Evolutionary conservation across 1,140 invertebrate genomes (phyloP), one percentile per base, ranked within the genome.

Genomic region (Camponotus floridanus): DNA sequence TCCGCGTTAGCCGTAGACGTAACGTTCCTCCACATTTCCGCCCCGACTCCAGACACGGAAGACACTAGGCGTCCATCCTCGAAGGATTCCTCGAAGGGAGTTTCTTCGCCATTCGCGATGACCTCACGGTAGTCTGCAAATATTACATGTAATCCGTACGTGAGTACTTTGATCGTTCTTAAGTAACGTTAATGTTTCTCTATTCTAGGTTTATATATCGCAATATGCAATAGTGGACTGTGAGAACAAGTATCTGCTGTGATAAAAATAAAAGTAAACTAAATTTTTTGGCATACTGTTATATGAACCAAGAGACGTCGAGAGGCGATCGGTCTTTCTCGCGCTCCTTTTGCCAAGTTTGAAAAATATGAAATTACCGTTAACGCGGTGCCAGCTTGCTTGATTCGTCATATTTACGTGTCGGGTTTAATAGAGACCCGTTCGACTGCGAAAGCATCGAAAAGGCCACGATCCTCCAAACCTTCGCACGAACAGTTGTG

Each of bases 321-420:
- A 76, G 26, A 48, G 42, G 11, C 21, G n/a, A 18, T 74, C 39
- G 36, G 11, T 64, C 31, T 65, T 15, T 36, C 61, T 42, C 36
- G 7, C 36, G 2, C 18, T 51, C 26, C n/a, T 39, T 9, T 33
- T 36, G 11, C 59, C 6, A 18, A 13, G n/a, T 68, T 39, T 68
- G n/a, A 68, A 26, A 55, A 15, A 68, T 3, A 55, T 55, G 1
- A 39, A 68, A 13, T 33, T 80, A 80, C 78, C 48, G 36, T 80
- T 80, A 71, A 80, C 55, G 39, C 31, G 73, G 26, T n/a, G 18
- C 8, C 51, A 73, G 55, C 18, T 15, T 70, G 42, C 36, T 57
- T 21, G 65, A 59, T 80, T 61, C 55, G 39, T 83, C 79, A 31
- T 59, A 57, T 71, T 81, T 73, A 70, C 67, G 79, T 73, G 67